Percentiles rank a stretch among this genome's conserved stretches.
Evolutionary conservation across 2,113 vertebrate species (phyloP).

Genomic region (Acanthisitta chloris): DNA sequence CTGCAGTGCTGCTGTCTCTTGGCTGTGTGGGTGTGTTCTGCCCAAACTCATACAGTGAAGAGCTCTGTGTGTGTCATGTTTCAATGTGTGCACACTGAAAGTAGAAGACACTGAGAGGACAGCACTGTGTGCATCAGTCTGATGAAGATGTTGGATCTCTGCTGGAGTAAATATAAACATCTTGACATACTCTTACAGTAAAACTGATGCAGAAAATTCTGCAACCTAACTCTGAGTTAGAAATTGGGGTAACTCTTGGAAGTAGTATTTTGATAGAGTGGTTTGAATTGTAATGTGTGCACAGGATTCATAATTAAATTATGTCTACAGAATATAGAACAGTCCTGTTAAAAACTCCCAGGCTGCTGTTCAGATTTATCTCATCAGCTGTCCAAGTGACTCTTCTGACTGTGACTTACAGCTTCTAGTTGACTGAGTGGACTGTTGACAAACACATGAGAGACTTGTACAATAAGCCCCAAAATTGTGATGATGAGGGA

Average conservation of each 20-base stretch:
- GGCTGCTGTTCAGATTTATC: neutral
- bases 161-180: neutral
- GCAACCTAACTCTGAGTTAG: neutral
- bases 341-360: neutral
- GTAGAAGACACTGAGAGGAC: neutral
- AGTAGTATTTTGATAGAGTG: neutral
- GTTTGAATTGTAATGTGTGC: neutral
- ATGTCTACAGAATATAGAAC: neutral
- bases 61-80: neutral
- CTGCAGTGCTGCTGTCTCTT: neutral
- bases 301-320: neutral
- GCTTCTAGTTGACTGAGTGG: neutral
- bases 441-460: neutral
- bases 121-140: neutral
- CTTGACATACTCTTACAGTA: neutral
- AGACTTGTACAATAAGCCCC: neutral
- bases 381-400: neutral
- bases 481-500: neutral
- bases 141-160: neutral
- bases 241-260: neutral
- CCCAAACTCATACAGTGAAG: neutral
- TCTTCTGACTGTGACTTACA: neutral
- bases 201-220: neutral
- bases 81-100: neutral
- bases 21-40: neutral